Evolutionary conservation across 2,113 vertebrate species (phyloP), one percentile per base, ranked within the genome.

Genomic region (Opisthocomus hoazin): DNA sequence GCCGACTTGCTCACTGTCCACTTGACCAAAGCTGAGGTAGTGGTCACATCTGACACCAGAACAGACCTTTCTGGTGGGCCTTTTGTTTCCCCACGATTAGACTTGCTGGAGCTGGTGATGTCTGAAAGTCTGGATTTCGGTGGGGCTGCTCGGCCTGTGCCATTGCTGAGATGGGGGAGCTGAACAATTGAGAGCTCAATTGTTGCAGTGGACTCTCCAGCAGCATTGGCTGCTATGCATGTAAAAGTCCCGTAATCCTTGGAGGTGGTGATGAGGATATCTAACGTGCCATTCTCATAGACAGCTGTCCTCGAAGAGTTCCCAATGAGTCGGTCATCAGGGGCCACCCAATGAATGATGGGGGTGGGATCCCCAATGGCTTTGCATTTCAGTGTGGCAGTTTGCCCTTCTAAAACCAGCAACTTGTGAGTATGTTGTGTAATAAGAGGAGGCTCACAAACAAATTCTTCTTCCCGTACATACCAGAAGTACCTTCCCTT

Each of bases 401-500:
- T 99, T 87, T 99, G 99, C 48, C 99, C 99, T 87, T 99, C 99
- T n/a, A 99, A 98, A 53, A 99, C 99, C 6, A 99, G 97, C 75
- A 99, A 82, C 97, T 99, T 99, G 93, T 99, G 99, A 1, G 99
- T 99, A 43, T 99, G 99, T 48, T 99, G 99, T 2, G 99, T 99
- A 80, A 99, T 99, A 57, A 99, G 97, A 6, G 99, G 99, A 0
- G 99, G 99, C 94, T 99, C 99, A 12, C 99, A 99, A 65, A 99
- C 94, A 96, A 99, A 99, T 87, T 99, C 99, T 94, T 99, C 99
- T 68, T 99, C 99, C 1, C 98, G 97, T 22, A 99, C 97, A 0
- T 99, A 99, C 99, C 99, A 99, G 95, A 99, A 99, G 93, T 99
- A 99, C 43, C 99, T 98, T 9, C 99, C 99, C 91, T 99, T 99